These are phyloP conservation scores for Empidonax alnorum DNA, from an alignment of 2,113 vertebrate genomes.

Conservation along the genomic window DNA sequence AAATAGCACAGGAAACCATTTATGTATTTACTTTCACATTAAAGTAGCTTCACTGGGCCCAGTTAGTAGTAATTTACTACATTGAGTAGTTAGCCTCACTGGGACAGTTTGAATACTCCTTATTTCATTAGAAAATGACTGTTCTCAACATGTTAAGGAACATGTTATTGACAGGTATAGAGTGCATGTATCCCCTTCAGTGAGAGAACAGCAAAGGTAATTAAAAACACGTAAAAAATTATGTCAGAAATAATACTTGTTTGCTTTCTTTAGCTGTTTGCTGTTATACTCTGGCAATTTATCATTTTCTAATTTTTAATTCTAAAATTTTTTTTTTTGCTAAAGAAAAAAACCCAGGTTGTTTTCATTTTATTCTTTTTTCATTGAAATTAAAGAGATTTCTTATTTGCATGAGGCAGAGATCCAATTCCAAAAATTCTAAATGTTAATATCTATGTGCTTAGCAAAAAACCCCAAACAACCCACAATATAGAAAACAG, in stretches of 20 bases:
- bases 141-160: background rate
- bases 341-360: accelerated
- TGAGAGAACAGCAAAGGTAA: background rate
- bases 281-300: background rate
- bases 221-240: background rate
- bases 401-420: background rate
- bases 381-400: background rate
- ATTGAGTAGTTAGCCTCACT: background rate
- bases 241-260: background rate
- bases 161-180: background rate
- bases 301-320: background rate
- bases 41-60: background rate
- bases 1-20: background rate
- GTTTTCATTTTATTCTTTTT: background rate
- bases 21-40: conserved; percentile 22
- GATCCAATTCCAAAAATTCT: background rate
- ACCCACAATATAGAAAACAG: background rate
- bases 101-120: background rate
- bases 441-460: background rate
- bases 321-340: background rate
- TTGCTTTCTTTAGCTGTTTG: background rate
- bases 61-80: background rate
- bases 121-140: conserved; percentile 4
- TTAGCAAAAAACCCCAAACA: background rate
- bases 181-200: background rate